Conservation (phyloP, 2,113 vertebrate species). For the Coregonus clupeaformis region DNA sequence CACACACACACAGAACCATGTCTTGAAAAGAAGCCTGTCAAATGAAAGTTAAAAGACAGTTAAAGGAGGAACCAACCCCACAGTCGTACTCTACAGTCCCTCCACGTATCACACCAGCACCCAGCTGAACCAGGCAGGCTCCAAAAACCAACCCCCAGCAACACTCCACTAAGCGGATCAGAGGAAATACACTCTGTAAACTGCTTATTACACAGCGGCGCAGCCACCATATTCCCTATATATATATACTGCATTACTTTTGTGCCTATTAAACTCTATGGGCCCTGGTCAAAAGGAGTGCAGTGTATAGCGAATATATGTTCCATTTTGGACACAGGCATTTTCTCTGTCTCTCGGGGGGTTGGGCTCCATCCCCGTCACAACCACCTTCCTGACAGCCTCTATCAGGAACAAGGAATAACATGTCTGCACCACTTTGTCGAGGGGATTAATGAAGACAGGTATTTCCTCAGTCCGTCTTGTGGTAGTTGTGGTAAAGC, state of each 20-base stretch:
- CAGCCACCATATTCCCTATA: neutral
- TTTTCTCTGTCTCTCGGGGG: neutral
- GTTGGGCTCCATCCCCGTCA: neutral
- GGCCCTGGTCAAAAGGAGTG: no score
- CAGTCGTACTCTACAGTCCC: conserved; percentile 9
- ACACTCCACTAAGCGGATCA: conserved; percentile 10
- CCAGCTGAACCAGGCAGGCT: neutral
- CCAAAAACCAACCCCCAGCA: neutral
- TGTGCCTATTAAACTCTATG: no score
- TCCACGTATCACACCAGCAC: neutral
- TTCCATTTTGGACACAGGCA: neutral
- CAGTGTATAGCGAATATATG: no score
- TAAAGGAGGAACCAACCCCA: neutral
- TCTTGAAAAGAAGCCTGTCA: conserved; percentile 8
- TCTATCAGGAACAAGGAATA: conserved; percentile 10
- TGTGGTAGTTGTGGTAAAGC: neutral
- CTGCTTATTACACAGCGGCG: conserved; percentile 17
- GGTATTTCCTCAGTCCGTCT: neutral
- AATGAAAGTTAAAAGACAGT: conserved; percentile 1
- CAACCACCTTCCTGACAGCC: conserved; percentile 20
- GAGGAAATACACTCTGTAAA: conserved; percentile 22
- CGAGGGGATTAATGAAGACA: conserved; percentile 6
- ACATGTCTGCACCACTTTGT: conserved; percentile 1
- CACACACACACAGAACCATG: neutral
- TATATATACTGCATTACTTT: no score